Conservation (phyloP, 2,888 invertebrate species). For the Leucoptera coffeella region DNA sequence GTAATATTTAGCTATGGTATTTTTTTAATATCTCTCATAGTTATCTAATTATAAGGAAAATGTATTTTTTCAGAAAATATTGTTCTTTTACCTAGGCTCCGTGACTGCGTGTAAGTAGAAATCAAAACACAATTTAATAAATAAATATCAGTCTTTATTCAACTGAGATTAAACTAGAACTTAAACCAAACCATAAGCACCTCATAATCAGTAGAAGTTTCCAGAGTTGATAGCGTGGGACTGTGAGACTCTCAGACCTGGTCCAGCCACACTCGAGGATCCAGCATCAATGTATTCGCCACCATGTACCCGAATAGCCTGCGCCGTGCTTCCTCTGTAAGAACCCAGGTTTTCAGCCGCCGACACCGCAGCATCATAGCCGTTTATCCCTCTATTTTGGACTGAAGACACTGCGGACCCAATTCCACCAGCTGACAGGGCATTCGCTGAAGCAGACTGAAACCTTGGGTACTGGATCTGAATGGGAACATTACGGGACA, state of each 20-base stretch:
- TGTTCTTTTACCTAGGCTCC: too few species aligned
- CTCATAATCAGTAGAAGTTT: slow-evolving; percentile 14
- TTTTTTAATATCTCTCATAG: too few species aligned
- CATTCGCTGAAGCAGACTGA: slow-evolving; percentile 19
- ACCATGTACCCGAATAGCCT: slow-evolving; percentile 18
- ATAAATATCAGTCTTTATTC: not conserved
- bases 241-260: slow-evolving; percentile 24
- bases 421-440: slow-evolving; percentile 13
- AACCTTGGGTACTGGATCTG: too few species aligned
- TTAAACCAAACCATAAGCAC: not conserved
- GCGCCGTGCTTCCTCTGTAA: slow-evolving; percentile 21
- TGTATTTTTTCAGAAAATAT: too few species aligned
- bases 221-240: slow-evolving; percentile 26
- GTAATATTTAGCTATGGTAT: too few species aligned
- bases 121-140: not conserved
- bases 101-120: not conserved
- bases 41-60: too few species aligned
- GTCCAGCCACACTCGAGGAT: slow-evolving; percentile 23
- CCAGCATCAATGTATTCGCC: slow-evolving; percentile 1
- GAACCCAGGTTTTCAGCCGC: slow-evolving; percentile 17
- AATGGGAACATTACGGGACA: too few species aligned
- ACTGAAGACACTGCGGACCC: slow-evolving; percentile 15
- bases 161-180: not conserved
- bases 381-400: slow-evolving; percentile 13
- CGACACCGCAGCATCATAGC: slow-evolving; percentile 10